Conservation (phyloP, 2,113 vertebrate species). For the Cettia cetti region DNA sequence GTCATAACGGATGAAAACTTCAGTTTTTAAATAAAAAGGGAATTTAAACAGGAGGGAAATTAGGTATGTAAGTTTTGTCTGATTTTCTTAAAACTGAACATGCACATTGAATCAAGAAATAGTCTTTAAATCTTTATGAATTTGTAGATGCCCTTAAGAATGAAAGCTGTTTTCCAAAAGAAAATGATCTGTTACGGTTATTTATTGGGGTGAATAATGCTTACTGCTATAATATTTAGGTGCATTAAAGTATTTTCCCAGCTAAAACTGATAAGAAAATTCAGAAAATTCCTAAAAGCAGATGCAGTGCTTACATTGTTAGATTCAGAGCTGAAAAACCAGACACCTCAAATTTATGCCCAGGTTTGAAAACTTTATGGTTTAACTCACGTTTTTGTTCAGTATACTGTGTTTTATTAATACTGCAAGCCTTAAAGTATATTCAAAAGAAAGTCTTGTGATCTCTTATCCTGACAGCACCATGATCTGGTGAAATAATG, state of each 20-base stretch:
- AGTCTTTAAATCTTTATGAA: neutral
- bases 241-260: neutral
- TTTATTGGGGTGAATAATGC: neutral
- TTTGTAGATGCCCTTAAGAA: neutral
- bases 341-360: neutral
- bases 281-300: neutral
- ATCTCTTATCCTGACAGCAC: slow-evolving; percentile 3
- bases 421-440: slow-evolving; percentile 7
- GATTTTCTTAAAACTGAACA: neutral
- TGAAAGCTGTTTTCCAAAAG: neutral
- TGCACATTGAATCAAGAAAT: accelerated
- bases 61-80: neutral
- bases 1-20: slow-evolving; percentile 24
- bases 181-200: neutral
- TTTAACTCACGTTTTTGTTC: neutral
- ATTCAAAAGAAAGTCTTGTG: neutral
- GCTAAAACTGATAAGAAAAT: neutral
- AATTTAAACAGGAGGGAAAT: neutral
- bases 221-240: neutral
- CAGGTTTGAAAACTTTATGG: neutral
- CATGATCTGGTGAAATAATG: slow-evolving; percentile 6
- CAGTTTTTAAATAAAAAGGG: neutral
- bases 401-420: neutral
- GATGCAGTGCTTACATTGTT: neutral
- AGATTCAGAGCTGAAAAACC: neutral